Percentiles rank a stretch among this genome's conserved stretches.
phyloP scores from a whole-genome alignment of 2,113 vertebrate species.

The Rhodinocichla rosea region DNA sequence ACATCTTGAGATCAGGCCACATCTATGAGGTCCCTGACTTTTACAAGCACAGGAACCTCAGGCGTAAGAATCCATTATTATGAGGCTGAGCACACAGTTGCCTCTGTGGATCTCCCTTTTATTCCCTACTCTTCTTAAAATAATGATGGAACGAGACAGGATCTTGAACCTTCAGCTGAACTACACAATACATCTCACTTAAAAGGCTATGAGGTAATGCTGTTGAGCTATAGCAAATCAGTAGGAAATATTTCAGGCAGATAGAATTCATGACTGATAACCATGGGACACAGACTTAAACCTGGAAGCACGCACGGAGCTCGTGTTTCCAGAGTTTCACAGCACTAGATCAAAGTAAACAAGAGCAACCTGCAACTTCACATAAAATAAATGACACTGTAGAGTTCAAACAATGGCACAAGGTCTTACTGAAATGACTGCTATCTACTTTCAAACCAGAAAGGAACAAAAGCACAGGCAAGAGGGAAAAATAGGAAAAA shows the following conservation, averaged over 20 bases:
- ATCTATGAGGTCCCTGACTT: background rate
- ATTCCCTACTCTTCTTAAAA: background rate
- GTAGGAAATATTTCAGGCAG: background rate
- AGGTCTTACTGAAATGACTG: background rate
- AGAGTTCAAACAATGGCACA: background rate
- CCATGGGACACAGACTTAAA: background rate
- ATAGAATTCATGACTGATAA: background rate
- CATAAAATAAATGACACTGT: background rate
- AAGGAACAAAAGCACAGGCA: background rate
- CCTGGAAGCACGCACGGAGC: fast-evolving
- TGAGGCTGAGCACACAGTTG: background rate
- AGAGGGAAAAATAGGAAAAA: background rate
- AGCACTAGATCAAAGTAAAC: background rate
- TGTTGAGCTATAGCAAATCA: background rate
- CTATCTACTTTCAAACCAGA: background rate
- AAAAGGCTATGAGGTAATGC: background rate
- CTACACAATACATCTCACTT: background rate
- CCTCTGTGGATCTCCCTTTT: background rate
- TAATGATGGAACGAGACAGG: background rate
- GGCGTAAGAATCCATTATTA: background rate
- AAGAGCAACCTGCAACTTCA: background rate
- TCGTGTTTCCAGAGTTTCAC: background rate
- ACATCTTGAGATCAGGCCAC: fast-evolving
- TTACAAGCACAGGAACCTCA: background rate
- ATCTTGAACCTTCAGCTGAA: background rate